Base-by-base conservation (phyloP, 1,140 invertebrate genomes). In the Heliconius himera region DNA sequence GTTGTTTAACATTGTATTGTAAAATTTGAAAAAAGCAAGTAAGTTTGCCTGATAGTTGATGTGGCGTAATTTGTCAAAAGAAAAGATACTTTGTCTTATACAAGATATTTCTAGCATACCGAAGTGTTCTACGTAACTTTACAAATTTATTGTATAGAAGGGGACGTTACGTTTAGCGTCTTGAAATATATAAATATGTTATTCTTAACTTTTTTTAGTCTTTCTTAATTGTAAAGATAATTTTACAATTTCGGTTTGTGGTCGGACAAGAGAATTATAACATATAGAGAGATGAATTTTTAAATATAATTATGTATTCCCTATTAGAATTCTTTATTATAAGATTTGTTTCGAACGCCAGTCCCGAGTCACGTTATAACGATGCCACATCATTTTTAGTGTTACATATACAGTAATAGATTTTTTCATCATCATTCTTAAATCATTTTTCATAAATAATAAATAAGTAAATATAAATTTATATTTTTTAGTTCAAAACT, bases 31-130 rank as follows among this genome's bases (percentile, higher is more conserved):
- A 60, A 77, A 81, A 73, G 76, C 74, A 77, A 73, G 75, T 74
- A 81, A 81, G 41, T 81, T 81, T 22, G 78, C 72, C 60, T 49
- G 79, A 81, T 81, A 81, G 79, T 81, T 77, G 76, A 81, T 77
- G 79, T 71, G 29, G 56, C 16, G 72, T 73, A 71, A 81, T 81
- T 77, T 81, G 79, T 81, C 76, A 70, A 73, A 73, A 77, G 49
- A 70, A 73, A 51, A 74, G 49, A 70, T 11, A 70, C 49, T 75
- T 76, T 76, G 72, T 80, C 49, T 73, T 54, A 16, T 36, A 51
- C 70, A 20, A 66, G 51, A 76, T 74, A 70, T 80, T 80, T 80
- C 78, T 76, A 60, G 51, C 26, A 73, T 75, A 79, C 66, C 72
- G 56, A 76, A 79, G 56, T 76, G 72, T 74, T 79, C 66, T 70